Evolutionary conservation across 2,888 invertebrate genomes (phyloP), one percentile per base, ranked within the genome.

Genomic region (Hedychridium roseum): DNA sequence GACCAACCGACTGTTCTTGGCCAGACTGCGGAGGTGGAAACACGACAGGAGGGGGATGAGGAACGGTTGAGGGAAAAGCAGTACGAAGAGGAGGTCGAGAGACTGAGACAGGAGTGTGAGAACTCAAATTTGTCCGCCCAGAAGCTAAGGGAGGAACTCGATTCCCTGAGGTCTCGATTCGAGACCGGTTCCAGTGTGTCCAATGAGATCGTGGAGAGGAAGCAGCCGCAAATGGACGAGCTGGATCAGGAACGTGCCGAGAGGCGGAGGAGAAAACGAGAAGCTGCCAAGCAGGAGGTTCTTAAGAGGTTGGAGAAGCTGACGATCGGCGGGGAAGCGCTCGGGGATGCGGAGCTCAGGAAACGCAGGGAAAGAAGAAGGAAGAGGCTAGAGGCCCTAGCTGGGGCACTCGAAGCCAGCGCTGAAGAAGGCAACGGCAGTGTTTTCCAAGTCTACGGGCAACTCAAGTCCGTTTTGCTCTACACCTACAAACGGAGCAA

Each of bases 371-470:
- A 74, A 21, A 71, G 71, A 15, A 64, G 78, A 15, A 59, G 77
- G 2, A 76, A 71, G 41, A 63, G 74, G 17, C 52, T 79, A 16
- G 72, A 73, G 42, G 64, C 69, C 3, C 51, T 78, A 2, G 78
- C 75, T 2, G 65, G 71, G n/a, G 78, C 72, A 0, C 50, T 79
- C 17, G 78, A 78, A 34, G 59, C 64, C 1, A 71, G 75, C 28
- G 71, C 70, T 1, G 67, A 74, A 35, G 78, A 76, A 17, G 78
- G 76, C 2, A 72, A 69, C 41, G 72, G 67, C 3, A 64, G 74
- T 17, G 78, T 74, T 20, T 78, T 78, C 58, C 73, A 79, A 49
- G 78, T 79, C 31, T 79, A 79, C 39, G 78, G 78, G 1, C 78
- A 79, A 40, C 57, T 79, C 1, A 75, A 72, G 64, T 64, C 23